Evolutionary conservation across 2,797 vertebrate species (phyloP).

Genomic region (Tangara arthus): DNA sequence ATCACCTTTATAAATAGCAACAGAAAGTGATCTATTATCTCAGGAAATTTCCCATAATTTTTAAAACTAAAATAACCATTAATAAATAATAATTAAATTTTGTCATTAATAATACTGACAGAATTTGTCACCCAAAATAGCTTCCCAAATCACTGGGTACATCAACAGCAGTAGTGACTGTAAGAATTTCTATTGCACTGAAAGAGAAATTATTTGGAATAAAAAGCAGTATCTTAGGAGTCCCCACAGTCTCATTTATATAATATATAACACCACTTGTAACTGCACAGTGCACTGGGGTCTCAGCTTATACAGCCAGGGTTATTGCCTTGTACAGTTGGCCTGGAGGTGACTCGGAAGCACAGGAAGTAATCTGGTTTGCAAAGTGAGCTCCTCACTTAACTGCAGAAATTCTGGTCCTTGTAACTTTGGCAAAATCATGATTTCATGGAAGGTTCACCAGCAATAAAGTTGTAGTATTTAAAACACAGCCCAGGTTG

Average conservation of each 20-base stretch:
- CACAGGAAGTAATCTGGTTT: background rate
- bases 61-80: background rate
- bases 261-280: background rate
- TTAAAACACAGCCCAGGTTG: background rate
- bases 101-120: conserved; percentile 1
- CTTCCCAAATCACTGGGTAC: conserved; percentile 1
- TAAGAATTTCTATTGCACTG: conserved; percentile 7
- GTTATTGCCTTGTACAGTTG: conserved; percentile 39
- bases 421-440: conserved; percentile 34
- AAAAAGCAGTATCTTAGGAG: background rate
- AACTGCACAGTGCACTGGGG: background rate
- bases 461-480: background rate
- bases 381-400: conserved; percentile 2
- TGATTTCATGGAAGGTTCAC: conserved; percentile 5
- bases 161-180: background rate
- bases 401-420: background rate
- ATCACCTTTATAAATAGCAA: background rate
- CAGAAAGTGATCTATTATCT: background rate
- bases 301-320: conserved; percentile 27
- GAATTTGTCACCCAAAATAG: conserved; percentile 54
- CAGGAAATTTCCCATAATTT: background rate
- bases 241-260: background rate
- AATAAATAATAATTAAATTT: background rate
- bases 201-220: conserved; percentile 5
- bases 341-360: conserved; percentile 1